Evolutionary conservation across 2,113 vertebrate species (phyloP).

Genomic region (Hiodon alosoides): DNA sequence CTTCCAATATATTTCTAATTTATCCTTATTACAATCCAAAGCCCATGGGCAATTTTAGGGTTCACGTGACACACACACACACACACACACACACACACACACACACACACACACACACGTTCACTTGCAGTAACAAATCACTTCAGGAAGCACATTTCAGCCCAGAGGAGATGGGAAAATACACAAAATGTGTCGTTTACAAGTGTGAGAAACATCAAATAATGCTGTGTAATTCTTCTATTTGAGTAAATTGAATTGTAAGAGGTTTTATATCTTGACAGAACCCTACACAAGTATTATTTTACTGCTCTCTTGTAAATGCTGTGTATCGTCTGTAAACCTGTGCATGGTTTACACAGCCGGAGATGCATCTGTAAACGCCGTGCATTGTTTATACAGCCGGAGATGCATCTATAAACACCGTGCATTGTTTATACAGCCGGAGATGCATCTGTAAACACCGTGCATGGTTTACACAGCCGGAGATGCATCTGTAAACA

Average conservation of each 20-base stretch:
- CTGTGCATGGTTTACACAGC: neutral
- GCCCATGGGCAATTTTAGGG: constrained; percentile 44
- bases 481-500: no score
- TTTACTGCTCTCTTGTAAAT: no score
- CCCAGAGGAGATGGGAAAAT: constrained; percentile 12
- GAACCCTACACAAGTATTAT: no score
- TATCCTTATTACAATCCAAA: constrained; percentile 49
- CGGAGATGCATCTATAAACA: no score
- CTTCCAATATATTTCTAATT: constrained; percentile 51
- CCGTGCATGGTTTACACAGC: no score
- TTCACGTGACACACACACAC: constrained; percentile 36
- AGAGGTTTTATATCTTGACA: neutral
- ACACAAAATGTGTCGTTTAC: constrained; percentile 9
- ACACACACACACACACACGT: constrained; percentile 20
- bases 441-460: no score
- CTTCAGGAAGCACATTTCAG: constrained; percentile 34
- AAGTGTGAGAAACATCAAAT: constrained; percentile 18
- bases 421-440: no score
- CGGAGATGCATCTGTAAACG: neutral
- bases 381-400: neutral
- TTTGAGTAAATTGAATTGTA: constrained; percentile 15
- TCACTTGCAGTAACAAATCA: constrained; percentile 50
- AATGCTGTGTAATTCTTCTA: constrained; percentile 19
- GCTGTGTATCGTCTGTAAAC: neutral
- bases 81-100: constrained; percentile 23